A percentile compares a stretch with the other conserved stretches of the same genome.
These are phyloP conservation scores for Microcebus ravelobensis DNA, from an alignment of 2,113 vertebrate species.

Conservation along the genomic window DNA sequence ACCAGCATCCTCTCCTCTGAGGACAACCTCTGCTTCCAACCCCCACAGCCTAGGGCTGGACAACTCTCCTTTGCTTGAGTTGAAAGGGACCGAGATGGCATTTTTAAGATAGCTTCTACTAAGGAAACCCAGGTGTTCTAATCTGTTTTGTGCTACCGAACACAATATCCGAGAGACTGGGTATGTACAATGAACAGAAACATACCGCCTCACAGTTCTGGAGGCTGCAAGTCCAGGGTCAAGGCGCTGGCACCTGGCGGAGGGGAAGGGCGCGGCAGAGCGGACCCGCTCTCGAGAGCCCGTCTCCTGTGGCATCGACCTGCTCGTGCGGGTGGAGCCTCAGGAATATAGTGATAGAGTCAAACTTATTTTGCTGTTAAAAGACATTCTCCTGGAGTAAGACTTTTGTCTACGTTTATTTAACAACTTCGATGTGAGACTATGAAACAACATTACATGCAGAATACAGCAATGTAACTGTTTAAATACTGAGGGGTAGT, in stretches of 20 bases:
- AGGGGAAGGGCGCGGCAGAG: too few species aligned
- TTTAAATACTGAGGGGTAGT: neutral
- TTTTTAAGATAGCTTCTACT: neutral
- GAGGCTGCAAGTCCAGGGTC: too few species aligned
- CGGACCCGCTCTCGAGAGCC: too few species aligned
- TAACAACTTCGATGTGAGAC: neutral
- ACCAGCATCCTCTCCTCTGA: neutral
- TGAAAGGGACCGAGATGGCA: neutral
- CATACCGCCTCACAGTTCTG: too few species aligned
- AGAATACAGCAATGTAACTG: neutral
- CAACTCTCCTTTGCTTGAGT: neutral
- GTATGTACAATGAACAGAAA: too few species aligned
- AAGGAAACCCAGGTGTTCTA: too few species aligned
- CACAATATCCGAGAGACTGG: too few species aligned
- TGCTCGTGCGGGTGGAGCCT: too few species aligned
- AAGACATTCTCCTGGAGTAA: neutral
- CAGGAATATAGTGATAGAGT: neutral
- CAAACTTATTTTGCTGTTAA: neutral
- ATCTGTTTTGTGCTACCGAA: too few species aligned
- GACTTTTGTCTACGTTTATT: neutral
- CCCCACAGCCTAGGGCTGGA: too few species aligned
- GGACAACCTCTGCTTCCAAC: neutral
- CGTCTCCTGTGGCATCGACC: too few species aligned
- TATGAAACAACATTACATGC: neutral
- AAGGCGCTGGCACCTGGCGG: too few species aligned